These are phyloP conservation scores for Lasioglossum lativentre DNA, from an alignment of 2,888 invertebrate genomes.

Conservation along the genomic window DNA sequence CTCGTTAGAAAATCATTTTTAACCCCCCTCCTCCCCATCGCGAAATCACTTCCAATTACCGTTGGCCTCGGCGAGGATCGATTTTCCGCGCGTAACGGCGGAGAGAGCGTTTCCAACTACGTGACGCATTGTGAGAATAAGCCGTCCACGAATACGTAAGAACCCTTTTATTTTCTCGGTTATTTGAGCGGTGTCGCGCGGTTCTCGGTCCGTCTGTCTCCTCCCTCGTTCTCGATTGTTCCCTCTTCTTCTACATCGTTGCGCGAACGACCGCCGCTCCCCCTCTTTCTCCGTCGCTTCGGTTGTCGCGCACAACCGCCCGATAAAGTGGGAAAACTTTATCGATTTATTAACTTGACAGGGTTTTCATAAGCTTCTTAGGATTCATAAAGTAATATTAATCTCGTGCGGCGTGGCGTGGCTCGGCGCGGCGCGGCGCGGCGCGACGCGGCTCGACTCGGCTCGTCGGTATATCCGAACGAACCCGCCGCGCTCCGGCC, in stretches of 20 bases:
- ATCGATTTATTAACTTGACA: slow-evolving; percentile 77
- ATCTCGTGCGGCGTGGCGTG: slow-evolving; percentile 63
- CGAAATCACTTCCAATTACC: slow-evolving; percentile 3
- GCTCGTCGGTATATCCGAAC: slow-evolving; percentile 66
- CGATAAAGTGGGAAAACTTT: slow-evolving; percentile 76
- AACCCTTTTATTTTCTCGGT: slow-evolving; percentile 64
- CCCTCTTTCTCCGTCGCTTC: neutral
- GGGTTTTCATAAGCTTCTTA: slow-evolving; percentile 77
- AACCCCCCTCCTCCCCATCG: neutral
- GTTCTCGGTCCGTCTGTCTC: slow-evolving; percentile 21
- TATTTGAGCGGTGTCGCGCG: slow-evolving; percentile 59
- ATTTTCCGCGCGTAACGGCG: neutral
- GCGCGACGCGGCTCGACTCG: slow-evolving; percentile 43
- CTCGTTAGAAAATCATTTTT: slow-evolving; percentile 38
- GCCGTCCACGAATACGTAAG: slow-evolving; percentile 39
- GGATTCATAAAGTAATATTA: slow-evolving; percentile 77
- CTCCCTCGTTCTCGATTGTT: neutral
- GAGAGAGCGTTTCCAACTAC: slow-evolving; percentile 12
- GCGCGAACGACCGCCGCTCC: neutral
- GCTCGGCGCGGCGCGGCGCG: slow-evolving; percentile 40
- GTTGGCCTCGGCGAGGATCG: slow-evolving; percentile 32
- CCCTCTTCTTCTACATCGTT: slow-evolving; percentile 11
- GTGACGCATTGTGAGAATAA: slow-evolving; percentile 36
- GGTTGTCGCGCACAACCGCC: slow-evolving; percentile 46
- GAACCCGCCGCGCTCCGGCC: slow-evolving; percentile 46